A percentile compares a stretch with the other conserved stretches of the same genome.
phyloP scores from a whole-genome alignment of 2,113 vertebrate species.

The Trachemys scripta region DNA sequence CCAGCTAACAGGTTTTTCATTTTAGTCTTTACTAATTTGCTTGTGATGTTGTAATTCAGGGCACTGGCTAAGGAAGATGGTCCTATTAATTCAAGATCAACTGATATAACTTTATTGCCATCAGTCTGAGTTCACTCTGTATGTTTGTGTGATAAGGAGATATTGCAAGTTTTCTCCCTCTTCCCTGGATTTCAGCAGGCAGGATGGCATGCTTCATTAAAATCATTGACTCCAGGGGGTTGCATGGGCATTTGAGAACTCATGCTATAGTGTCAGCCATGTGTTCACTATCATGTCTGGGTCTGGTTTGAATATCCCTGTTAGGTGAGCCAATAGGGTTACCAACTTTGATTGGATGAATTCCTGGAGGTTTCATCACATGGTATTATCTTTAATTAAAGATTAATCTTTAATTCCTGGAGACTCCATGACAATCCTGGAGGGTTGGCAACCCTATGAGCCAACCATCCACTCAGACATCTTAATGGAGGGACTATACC shows the following conservation, averaged over 20 bases:
- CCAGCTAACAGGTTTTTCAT: slow-evolving; percentile 64
- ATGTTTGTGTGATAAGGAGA: slow-evolving; percentile 63
- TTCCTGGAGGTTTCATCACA: too few species aligned
- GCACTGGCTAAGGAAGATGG: slow-evolving; percentile 66
- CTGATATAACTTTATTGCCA: slow-evolving; percentile 56
- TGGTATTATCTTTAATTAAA: too few species aligned
- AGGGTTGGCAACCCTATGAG: background rate
- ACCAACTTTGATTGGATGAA: too few species aligned
- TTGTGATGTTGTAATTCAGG: slow-evolving; percentile 68
- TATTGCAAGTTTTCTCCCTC: slow-evolving; percentile 52
- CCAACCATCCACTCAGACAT: background rate
- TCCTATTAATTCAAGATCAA: slow-evolving; percentile 59
- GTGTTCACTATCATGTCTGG: background rate
- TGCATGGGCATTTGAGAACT: background rate
- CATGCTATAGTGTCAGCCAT: background rate
- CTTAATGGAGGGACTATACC: background rate
- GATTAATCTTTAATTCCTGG: too few species aligned
- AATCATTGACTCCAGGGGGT: background rate
- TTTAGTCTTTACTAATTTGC: slow-evolving; percentile 69
- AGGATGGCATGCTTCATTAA: background rate
- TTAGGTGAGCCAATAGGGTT: background rate
- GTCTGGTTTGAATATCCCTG: background rate
- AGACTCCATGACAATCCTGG: too few species aligned
- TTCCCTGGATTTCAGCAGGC: slow-evolving; percentile 30
- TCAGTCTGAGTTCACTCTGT: slow-evolving; percentile 65